Base-by-base conservation (phyloP, 2,888 invertebrate species). In the Eulithis testata region DNA sequence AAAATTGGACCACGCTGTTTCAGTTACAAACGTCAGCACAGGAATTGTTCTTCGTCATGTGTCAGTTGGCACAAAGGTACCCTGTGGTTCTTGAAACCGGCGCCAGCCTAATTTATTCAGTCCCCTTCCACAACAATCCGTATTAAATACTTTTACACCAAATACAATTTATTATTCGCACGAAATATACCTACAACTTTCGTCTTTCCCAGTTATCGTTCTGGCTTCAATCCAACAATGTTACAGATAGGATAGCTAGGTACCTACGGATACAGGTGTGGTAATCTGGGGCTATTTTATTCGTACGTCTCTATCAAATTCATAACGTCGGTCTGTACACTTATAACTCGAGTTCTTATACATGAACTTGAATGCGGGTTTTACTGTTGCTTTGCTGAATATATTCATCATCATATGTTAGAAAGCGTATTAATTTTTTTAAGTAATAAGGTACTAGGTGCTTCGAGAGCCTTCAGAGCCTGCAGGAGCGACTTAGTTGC, bases 151-250 rank as follows among this genome's bases (percentile, higher is more conserved):
- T 68, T 63, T 67, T 65, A 55, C 65, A 57, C 59, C 52, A 61
- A 70, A 68, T 65, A 64, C 58, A 65, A 73, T 71, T 70, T 70
- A 69, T 72, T 65, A 73, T 65, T 69, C 62, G 27, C 58, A 61
- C 37, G 49, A 66, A 65, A 66, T 60, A 57, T 65, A n/a, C n/a
- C n/a, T n/a, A 63, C 50, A 45, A 55, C 36, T 52, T 66, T 56
- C 60, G 58, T 63, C 55, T 63, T 63, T 56, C 56, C 51, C 72
- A 76, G 80, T 84, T 84, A 82, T 45, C 79, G 76, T 69, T 79
- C 84, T 88, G 88, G 89, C 87, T 69, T 65, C 61, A 52, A 70
- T 84, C 88, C 88, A 88, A 85, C 73, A 60, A 50, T 61, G 65
- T 59, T 57, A 54, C 57, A 58, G 50, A 45, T 40, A 40, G 40